Base-by-base conservation (phyloP, 2,113 vertebrate species). In the Rafetus swinhoei region DNA sequence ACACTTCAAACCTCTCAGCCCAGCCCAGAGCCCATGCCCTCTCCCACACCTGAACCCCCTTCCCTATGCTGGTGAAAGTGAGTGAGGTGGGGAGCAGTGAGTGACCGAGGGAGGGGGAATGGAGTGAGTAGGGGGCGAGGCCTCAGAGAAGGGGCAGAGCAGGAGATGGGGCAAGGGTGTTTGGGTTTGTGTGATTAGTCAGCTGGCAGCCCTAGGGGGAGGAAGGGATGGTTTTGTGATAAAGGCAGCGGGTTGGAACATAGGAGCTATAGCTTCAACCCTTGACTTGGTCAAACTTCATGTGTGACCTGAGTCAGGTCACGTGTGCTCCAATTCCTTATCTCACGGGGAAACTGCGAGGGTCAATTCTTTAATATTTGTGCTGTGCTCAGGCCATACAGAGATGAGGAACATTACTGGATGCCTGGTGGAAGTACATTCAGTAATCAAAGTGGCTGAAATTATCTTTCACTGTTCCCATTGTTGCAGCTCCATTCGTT, bases 381-480 rank as follows among this genome's bases (percentile, higher is more conserved):
- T 72, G 16, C n/a, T 72, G 18, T 72, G n/a, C 65, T 35, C 65
- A 62, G 59, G 59, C 25, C 27, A 6, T 3, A 8, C 15, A 82
- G n/a, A 35, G 29, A 56, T 24, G 53, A 60, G 25, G 35, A 7
- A 18, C 5, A 11, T 59, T 7, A 29, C 56, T 27, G 57, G 29
- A 15, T 39, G 15, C 14, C 29, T 14, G 45, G 9, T 18, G 45
- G 3, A 90, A 87, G 32, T 4, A 79, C 25, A 7, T 3, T 90
- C 56, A 62, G 12, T 3, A 55, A 21, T 9, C n/a, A 59, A 72
- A n/a, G 7, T 53, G 45, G 16, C 0, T 1, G 39, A 53, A 13
- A 1, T 3, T 24, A 29, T 16, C 56, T 60, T 59, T 5, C 22
- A 9, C 65, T 82, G 59, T 5, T 62, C 22, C 32, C 5, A 84